A percentile compares a stretch with the other conserved stretches of the same genome.
phyloP scores from a whole-genome alignment of 2,797 vertebrate species.

The Hirundo rustica region DNA sequence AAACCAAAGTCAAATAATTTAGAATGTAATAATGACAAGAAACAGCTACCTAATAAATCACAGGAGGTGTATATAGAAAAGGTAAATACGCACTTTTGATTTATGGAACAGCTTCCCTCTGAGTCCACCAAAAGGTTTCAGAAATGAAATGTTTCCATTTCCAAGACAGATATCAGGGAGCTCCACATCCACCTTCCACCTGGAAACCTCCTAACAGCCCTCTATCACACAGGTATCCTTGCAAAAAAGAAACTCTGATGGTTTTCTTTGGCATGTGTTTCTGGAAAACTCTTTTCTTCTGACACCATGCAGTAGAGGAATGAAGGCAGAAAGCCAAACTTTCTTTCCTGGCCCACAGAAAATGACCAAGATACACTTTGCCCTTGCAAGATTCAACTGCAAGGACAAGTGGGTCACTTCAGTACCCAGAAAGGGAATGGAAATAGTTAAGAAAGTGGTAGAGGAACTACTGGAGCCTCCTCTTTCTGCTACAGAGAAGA shows the following conservation, averaged over 20 bases:
- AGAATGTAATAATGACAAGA: not conserved
- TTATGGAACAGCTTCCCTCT: not conserved
- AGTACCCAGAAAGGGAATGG: not conserved
- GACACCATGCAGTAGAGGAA: not conserved
- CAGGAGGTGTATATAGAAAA: not conserved
- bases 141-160: not conserved
- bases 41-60: slow-evolving; percentile 5
- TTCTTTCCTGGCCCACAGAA: not conserved
- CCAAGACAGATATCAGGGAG: not conserved
- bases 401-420: not conserved
- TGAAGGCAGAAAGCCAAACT: not conserved
- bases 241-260: not conserved
- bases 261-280: not conserved
- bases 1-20: not conserved
- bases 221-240: not conserved
- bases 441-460: not conserved
- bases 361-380: not conserved
- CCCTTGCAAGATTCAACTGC: not conserved
- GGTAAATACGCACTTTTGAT: not conserved
- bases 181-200: not conserved
- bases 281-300: not conserved
- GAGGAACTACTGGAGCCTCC: not conserved
- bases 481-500: not conserved
- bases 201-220: not conserved
- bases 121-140: not conserved